phyloP scores from a whole-genome alignment of 1,140 invertebrate genomes.

The Protaetia brevitarsis region DNA sequence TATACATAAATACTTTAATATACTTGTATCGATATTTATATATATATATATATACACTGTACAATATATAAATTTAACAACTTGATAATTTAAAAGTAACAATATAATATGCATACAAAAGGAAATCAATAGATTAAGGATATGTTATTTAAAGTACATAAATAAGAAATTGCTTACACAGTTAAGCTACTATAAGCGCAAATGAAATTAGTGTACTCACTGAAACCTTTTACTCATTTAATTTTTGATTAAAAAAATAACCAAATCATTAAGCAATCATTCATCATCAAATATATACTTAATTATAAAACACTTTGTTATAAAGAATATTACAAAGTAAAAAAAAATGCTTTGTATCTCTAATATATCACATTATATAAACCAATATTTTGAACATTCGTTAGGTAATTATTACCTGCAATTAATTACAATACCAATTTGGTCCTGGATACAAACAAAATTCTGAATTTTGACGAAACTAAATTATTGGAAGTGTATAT shows the following conservation, averaged over 20 bases:
- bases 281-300: neutral
- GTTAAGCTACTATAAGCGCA: neutral
- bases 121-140: neutral
- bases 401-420: neutral
- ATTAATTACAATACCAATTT: neutral
- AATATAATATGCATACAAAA: neutral
- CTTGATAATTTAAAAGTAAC: neutral
- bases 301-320: neutral
- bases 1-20: constrained; percentile 14
- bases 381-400: constrained; percentile 3
- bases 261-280: too few relatives aligned
- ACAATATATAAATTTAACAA: constrained; percentile 8
- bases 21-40: constrained; percentile 1
- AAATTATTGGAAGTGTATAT: constrained; percentile 1
- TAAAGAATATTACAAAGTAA: neutral
- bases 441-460: neutral
- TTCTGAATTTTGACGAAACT: too few relatives aligned
- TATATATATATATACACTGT: constrained; percentile 18
- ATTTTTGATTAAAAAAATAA: too few relatives aligned
- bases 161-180: neutral
- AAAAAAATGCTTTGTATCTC: neutral
- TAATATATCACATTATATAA: neutral
- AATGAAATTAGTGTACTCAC: too few relatives aligned
- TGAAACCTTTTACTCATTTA: too few relatives aligned
- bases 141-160: constrained; percentile 4